phyloP scores from a whole-genome alignment of 2,888 invertebrate species.

The Parochlus steinenii region DNA sequence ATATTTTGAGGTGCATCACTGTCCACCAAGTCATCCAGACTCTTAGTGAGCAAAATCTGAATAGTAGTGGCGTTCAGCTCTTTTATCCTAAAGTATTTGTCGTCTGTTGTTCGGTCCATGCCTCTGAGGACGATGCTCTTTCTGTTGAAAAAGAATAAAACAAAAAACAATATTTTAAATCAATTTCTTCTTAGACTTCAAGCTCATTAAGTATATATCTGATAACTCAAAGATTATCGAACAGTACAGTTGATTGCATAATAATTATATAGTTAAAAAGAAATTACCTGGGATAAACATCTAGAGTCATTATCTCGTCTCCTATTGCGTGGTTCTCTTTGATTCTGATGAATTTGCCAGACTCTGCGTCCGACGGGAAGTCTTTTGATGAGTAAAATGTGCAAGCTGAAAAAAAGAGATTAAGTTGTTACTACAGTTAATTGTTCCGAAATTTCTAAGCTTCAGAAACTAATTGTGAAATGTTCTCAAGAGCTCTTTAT shows the following conservation, averaged over 20 bases:
- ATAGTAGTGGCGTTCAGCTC: slow-evolving; percentile 64
- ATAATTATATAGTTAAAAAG: slow-evolving; percentile 4
- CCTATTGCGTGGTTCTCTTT: slow-evolving; percentile 66
- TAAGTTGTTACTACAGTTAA: too few species aligned
- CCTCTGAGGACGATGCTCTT: slow-evolving; percentile 22
- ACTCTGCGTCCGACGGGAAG: slow-evolving; percentile 38
- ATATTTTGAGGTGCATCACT: slow-evolving; percentile 63
- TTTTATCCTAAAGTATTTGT: slow-evolving; percentile 30
- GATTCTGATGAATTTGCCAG: slow-evolving; percentile 67
- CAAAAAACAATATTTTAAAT: slow-evolving; percentile 2
- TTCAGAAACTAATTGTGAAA: too few species aligned
- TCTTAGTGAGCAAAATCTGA: slow-evolving; percentile 55
- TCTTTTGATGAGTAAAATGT: slow-evolving; percentile 67
- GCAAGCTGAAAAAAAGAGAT: slow-evolving; percentile 63
- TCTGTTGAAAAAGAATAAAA: slow-evolving; percentile 5
- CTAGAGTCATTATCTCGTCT: slow-evolving; percentile 57
- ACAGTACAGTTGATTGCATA: slow-evolving; percentile 27
- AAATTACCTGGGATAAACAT: slow-evolving; percentile 60
- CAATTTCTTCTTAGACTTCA: too few species aligned
- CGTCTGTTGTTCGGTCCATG: slow-evolving; percentile 24
- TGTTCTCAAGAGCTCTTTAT: too few species aligned
- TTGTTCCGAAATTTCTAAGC: too few species aligned
- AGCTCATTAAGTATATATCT: too few species aligned
- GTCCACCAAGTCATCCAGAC: slow-evolving; percentile 66
- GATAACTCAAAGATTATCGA: slow-evolving; percentile 38